Conservation (phyloP, 2,888 invertebrate genomes). For the Drosophila cognata region DNA sequence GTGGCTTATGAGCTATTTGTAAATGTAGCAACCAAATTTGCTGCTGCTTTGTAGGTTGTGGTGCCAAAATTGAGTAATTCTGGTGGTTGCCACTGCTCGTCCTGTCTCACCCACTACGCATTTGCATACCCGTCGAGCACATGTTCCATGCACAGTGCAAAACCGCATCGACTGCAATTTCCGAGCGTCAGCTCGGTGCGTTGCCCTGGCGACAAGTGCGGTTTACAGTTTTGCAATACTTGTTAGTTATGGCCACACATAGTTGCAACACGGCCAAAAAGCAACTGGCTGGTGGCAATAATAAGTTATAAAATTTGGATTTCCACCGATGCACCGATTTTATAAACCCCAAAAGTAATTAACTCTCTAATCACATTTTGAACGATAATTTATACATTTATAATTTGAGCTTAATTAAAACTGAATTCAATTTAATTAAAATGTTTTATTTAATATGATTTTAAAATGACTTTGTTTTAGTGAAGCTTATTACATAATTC, state of each 20-base stretch:
- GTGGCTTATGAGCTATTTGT: constrained; percentile 30
- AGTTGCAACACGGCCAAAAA: constrained; percentile 19
- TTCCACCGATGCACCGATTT: neutral
- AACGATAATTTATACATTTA: neutral
- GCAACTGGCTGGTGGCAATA: constrained; percentile 17
- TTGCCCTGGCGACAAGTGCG: constrained; percentile 50
- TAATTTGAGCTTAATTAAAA: neutral
- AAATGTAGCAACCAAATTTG: constrained; percentile 38
- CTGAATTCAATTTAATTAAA: neutral
- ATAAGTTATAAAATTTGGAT: constrained; percentile 29
- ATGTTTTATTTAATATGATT: neutral
- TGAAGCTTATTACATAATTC: neutral
- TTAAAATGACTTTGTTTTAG: neutral
- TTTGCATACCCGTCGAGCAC: neutral
- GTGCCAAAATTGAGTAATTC: constrained; percentile 68
- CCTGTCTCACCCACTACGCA: neutral
- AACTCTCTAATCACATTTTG: neutral
- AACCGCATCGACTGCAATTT: constrained; percentile 29
- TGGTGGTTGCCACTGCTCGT: constrained; percentile 48
- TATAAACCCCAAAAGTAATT: neutral
- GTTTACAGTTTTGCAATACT: constrained; percentile 26
- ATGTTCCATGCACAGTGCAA: neutral
- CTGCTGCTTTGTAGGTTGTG: constrained; percentile 54
- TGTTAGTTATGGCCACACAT: constrained; percentile 37
- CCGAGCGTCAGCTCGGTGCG: constrained; percentile 30